Evolutionary conservation across 2,113 vertebrate genomes (phyloP), one percentile per base, ranked within the genome.

Genomic region (Oxyura jamaicensis): DNA sequence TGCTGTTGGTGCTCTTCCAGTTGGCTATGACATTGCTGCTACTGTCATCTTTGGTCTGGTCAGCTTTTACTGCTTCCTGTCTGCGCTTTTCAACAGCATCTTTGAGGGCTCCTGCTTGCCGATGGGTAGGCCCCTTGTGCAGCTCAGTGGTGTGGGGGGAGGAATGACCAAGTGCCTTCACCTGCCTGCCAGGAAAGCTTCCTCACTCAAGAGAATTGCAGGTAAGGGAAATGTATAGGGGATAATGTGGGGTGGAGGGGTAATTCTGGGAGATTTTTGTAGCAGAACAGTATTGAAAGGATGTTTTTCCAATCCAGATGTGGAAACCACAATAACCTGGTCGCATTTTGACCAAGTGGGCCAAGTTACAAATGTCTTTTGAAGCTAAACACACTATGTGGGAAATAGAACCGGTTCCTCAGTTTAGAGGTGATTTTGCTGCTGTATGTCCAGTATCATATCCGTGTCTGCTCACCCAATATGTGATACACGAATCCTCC

Each of bases 41-140:
- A 98, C 98, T 13, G 97, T 99, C 86, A 95, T 98, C 87, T 99
- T 99, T 15, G 99, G 99, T 35, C 95, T 99, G 53, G 97, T 98
- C 93, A 98, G 99, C 95, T 99, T 99, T 77, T 99, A 99, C 93
- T 98, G 98, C 96, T 99, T 99, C 96, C 88, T 98, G 71, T 98
- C 98, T 8, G 95, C 98, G 76, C 95, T 99, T 76, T 97, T 98
- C 91, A 99, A 97, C 93, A 97, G 96, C 88, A 98, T 91, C 78
- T 99, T 99, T 63, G 92, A 98, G 95, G 96, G 95, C 7, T 98
- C 98, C 36, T 98, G 97, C 76, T 94, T 99, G 28, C 98, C 98
- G 10, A 39, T 98, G 52, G 98, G 99, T 10, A 89, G 93, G 29
- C 97, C 98, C 72, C 4, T 99, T 28, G 91, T 99, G 68, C 98